These are phyloP conservation scores for Pseudolaguvia tuberculata DNA, from an alignment of 2,113 vertebrate species.

Conservation along the genomic window DNA sequence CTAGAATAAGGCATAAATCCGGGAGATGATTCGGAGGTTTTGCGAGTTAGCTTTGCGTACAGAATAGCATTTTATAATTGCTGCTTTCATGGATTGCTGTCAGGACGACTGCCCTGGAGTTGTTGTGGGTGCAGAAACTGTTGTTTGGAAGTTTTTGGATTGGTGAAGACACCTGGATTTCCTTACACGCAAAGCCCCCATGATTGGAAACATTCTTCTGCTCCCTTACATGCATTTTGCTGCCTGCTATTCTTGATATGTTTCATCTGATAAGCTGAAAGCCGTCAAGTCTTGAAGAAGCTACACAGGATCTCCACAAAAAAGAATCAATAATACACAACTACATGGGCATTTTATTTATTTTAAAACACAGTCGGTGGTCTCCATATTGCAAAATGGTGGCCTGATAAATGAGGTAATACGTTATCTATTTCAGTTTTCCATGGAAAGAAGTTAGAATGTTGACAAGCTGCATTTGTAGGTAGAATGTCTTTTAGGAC, in stretches of 20 bases:
- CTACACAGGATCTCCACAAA: constrained; percentile 46
- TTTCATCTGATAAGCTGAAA: constrained; percentile 63
- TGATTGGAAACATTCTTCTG: background rate
- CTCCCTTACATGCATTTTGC: constrained; percentile 33
- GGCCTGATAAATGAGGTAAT: background rate
- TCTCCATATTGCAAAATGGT: constrained; percentile 26
- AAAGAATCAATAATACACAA: constrained; percentile 47
- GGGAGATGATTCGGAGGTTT: constrained; percentile 9
- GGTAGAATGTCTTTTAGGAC: too few species aligned
- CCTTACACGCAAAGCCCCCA: constrained; percentile 53
- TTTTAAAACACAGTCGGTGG: constrained; percentile 27
- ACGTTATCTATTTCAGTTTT: background rate
- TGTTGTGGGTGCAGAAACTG: constrained; percentile 50
- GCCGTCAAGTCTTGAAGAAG: constrained; percentile 55
- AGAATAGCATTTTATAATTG: constrained; percentile 41
- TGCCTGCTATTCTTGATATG: constrained; percentile 38
- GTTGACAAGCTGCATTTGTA: background rate
- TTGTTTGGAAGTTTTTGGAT: constrained; percentile 51
- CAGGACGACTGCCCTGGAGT: constrained; percentile 42
- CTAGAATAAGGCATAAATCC: background rate
- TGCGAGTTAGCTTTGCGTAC: constrained; percentile 13
- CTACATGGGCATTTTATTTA: constrained; percentile 32
- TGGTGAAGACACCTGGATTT: constrained; percentile 62
- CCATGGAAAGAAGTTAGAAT: background rate
- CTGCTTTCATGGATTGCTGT: constrained; percentile 38